Evolutionary conservation across 1,140 invertebrate genomes (phyloP).

Genomic region (Euborellia annulipes): DNA sequence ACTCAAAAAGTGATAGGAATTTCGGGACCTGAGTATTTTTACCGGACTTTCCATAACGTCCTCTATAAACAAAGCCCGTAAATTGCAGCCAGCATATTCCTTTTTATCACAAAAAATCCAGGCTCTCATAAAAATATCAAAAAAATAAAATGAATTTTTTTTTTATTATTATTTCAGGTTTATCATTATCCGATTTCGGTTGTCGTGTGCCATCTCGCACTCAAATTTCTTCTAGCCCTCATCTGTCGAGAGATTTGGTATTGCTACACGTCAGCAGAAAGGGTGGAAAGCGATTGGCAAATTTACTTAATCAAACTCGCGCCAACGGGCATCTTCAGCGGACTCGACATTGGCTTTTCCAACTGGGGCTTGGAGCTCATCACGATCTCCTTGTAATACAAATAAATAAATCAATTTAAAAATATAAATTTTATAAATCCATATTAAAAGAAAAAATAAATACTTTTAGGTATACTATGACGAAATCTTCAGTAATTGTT

Average conservation of each 20-base stretch:
- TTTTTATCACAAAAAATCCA: too few species aligned
- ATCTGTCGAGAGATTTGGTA: constrained; percentile 44
- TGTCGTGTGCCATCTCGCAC: constrained; percentile 64
- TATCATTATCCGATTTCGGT: constrained; percentile 69
- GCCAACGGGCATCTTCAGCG: constrained; percentile 75
- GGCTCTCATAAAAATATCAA: too few species aligned
- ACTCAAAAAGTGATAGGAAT: too few species aligned
- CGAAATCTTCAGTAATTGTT: constrained; percentile 89
- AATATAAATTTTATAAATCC: too few species aligned
- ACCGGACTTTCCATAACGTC: too few species aligned
- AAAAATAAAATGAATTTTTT: too few species aligned
- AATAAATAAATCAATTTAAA: background rate
- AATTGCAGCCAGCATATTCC: too few species aligned
- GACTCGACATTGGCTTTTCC: constrained; percentile 91
- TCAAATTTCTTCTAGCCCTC: constrained; percentile 65
- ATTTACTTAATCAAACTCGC: constrained; percentile 44
- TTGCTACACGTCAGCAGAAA: constrained; percentile 39
- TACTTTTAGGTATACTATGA: constrained; percentile 86
- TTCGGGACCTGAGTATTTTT: too few species aligned
- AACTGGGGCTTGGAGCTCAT: constrained; percentile 92
- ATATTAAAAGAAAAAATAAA: too few species aligned
- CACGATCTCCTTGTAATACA: constrained; percentile 79
- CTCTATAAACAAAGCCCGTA: too few species aligned
- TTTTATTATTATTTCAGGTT: too few species aligned
- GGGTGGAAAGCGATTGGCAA: constrained; percentile 50